Conservation (phyloP, 2,113 vertebrate species). For the Sminthopsis crassicaudata region DNA sequence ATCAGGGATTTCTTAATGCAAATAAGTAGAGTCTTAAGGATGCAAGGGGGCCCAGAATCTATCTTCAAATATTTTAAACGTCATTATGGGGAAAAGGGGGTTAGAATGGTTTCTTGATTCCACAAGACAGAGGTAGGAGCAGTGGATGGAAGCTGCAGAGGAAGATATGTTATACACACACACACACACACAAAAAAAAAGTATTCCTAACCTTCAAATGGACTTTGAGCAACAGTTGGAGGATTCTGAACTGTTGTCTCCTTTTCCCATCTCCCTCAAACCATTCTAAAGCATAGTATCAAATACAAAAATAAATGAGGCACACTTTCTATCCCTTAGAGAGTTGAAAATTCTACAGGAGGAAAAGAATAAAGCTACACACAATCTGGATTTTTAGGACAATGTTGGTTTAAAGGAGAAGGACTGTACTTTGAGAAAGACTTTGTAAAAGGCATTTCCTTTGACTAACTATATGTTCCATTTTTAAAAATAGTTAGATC, state of each 20-base stretch:
- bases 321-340: background rate
- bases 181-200: too few species aligned
- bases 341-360: background rate
- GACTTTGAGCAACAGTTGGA: background rate
- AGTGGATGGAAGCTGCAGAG: background rate
- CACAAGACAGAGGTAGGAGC: background rate
- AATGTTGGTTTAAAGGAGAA: background rate
- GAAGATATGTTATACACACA: too few species aligned
- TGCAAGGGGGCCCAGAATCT: background rate
- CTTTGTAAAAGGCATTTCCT: background rate
- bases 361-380: background rate
- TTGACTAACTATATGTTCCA: background rate
- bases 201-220: background rate
- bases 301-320: background rate
- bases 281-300: background rate
- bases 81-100: background rate
- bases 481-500: background rate
- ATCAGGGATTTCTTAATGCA: background rate
- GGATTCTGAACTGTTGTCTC: background rate
- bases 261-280: background rate
- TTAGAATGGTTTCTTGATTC: background rate
- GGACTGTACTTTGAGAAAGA: background rate
- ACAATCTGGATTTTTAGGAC: background rate
- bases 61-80: background rate
- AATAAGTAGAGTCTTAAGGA: background rate